Percentiles rank a stretch among this genome's conserved stretches.
phyloP scores from a whole-genome alignment of 2,797 vertebrate genomes.

The Labroides dimidiatus region DNA sequence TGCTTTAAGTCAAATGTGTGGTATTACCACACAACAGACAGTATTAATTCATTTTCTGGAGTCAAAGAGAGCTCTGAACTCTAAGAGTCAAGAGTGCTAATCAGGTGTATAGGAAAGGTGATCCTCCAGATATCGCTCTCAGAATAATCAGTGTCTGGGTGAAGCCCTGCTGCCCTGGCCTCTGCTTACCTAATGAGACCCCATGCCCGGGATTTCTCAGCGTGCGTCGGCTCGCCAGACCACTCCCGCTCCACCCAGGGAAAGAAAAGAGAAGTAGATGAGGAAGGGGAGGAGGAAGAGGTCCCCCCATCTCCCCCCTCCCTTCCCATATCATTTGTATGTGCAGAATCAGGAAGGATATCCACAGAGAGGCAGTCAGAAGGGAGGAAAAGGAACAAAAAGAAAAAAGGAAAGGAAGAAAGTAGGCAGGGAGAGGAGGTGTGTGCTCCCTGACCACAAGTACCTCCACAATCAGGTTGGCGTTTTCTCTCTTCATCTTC shows the following conservation, averaged over 20 bases:
- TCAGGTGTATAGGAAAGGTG: constrained; percentile 59
- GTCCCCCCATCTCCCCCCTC: constrained; percentile 19
- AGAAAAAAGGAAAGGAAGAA: constrained; percentile 25
- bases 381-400: constrained; percentile 63
- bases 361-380: constrained; percentile 75
- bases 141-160: constrained; percentile 77
- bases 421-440: constrained; percentile 24
- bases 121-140: constrained; percentile 66
- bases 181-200: constrained; percentile 85
- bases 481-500: constrained; percentile 53
- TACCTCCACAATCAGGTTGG: constrained; percentile 56
- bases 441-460: constrained; percentile 55
- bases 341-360: constrained; percentile 77
- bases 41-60: constrained; percentile 39
- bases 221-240: constrained; percentile 62
- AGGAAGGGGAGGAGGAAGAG: constrained; percentile 40
- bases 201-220: constrained; percentile 75
- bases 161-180: constrained; percentile 75
- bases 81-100: constrained; percentile 55
- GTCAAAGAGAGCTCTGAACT: constrained; percentile 58
- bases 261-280: constrained; percentile 54
- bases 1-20: constrained; percentile 14
- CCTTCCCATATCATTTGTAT: constrained; percentile 77
- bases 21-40: constrained; percentile 28
- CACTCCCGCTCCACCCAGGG: constrained; percentile 67